Conservation (phyloP, 64 coral and sea anemone genomes). For the Porites australiensis region DNA sequence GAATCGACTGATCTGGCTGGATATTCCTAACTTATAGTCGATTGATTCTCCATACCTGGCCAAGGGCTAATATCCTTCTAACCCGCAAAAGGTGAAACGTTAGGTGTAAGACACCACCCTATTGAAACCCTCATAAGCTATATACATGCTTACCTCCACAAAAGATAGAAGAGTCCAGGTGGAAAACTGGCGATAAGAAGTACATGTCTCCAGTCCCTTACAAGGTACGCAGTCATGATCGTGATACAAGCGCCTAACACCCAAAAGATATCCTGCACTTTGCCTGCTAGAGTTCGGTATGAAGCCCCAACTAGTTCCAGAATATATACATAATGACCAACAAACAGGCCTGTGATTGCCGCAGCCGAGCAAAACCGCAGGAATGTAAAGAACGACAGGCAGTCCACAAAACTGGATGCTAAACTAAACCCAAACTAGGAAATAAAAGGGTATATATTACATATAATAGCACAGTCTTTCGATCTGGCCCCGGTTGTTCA, state of each 20-base stretch:
- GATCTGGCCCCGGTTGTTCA: no score
- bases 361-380: conserved; percentile 80
- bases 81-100: no score
- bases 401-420: conserved; percentile 74
- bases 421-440: conserved; percentile 64
- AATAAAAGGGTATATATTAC: not conserved
- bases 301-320: conserved; percentile 72
- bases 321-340: conserved; percentile 72
- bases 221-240: conserved; percentile 60
- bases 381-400: conserved; percentile 64
- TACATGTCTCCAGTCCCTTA: conserved; percentile 85
- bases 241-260: conserved; percentile 53
- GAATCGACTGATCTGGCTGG: no score
- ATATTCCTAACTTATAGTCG: no score
- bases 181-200: conserved; percentile 56
- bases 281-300: conserved; percentile 75
- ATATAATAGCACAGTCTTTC: not conserved
- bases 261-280: conserved; percentile 83
- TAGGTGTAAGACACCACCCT: no score
- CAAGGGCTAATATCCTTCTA: no score
- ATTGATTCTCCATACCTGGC: no score
- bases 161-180: conserved; percentile 54
- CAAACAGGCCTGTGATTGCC: conserved; percentile 54
- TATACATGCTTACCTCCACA: conserved; percentile 76
- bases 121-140: no score